Base-by-base conservation (phyloP, 2,797 vertebrate species). In the Rhinoraja longicauda region DNA sequence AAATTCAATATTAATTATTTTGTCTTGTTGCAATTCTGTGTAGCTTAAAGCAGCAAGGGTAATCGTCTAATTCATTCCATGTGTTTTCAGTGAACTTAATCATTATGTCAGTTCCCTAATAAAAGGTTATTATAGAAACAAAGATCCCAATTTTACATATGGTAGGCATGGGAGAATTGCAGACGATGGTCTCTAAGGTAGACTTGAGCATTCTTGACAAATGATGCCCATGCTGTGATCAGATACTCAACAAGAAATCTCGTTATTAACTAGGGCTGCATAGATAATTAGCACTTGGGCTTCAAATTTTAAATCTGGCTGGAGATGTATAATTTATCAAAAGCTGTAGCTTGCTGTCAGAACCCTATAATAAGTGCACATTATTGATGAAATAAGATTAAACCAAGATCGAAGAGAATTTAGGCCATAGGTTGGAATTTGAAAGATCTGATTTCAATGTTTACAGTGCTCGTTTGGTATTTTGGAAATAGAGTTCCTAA, bases 211-310 rank as follows among this genome's bases (percentile, higher is more conserved):
- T 96, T 97, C 96, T 97, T 99, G 98, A 99, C 98, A 99, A 99
- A 99, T 97, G 98, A 99, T 96, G 96, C 96, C 97, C 97, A 97
- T 95, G 97, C 97, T 98, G 97, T 97, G 98, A 98, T 99, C 98
- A 98, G 98, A 98, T 99, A 98, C 98, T 99, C 99, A 99, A 98
- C 98, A 98, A 98, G 98, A 98, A 97, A 98, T 98, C 98, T 98
- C 97, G 98, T 99, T 99, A 99, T 99, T 98, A 99, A 98, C 97
- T 98, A 98, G 98, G 98, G 98, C 98, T 98, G 98, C 98, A 98
- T 97, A 98, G 98, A 99, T 99, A 99, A 99, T 99, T 99, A 98
- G 98, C 98, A 98, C 98, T 99, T 99, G 98, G 98, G 98, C 97
- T 97, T 98, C 97, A 98, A 97, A 97, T 98, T 99, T 98, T 97